These are phyloP conservation scores for Trigoniulus corallinus DNA, from an alignment of 1,140 invertebrate genomes.

Conservation along the genomic window DNA sequence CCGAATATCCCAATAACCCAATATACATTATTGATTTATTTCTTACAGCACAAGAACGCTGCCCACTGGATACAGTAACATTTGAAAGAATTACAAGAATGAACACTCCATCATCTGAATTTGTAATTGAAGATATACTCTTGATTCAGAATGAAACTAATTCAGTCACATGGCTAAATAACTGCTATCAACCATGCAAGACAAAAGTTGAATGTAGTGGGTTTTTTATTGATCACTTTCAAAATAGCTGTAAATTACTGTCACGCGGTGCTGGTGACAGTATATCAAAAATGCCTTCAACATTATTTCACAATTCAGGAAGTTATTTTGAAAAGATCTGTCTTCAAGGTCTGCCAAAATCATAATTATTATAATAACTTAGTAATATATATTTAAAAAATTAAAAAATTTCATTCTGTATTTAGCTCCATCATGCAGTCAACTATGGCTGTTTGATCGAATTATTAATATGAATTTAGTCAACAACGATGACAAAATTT, in stretches of 20 bases:
- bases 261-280: too few species aligned
- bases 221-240: background rate
- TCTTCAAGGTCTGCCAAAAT: background rate
- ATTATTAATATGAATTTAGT: slow-evolving; percentile 22
- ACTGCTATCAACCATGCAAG: background rate
- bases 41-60: too few species aligned
- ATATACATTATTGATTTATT: too few species aligned
- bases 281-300: background rate
- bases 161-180: background rate
- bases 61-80: background rate
- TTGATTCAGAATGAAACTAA: background rate
- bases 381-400: background rate
- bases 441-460: background rate
- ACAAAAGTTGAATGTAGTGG: background rate
- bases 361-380: background rate
- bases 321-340: background rate
- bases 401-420: background rate
- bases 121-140: background rate
- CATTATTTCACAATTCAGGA: background rate
- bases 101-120: background rate
- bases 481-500: slow-evolving; percentile 24
- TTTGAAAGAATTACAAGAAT: background rate
- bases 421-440: background rate
- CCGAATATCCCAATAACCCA: too few species aligned
- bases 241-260: background rate